These are phyloP conservation scores for Apocrypta bakeri DNA, from an alignment of 1,140 invertebrate genomes.

Conservation along the genomic window DNA sequence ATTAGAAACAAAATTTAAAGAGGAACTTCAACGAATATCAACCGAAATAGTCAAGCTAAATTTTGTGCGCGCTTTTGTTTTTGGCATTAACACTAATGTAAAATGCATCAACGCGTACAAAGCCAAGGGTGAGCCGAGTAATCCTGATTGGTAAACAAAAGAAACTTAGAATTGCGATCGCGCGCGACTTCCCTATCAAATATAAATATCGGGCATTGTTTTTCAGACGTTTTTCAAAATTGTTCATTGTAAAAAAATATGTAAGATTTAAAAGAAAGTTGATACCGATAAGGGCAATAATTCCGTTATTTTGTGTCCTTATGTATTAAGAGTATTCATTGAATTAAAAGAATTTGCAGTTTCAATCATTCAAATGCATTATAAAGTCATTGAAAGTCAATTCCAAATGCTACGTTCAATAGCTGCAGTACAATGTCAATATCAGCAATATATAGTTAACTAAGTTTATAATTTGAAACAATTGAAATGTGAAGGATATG, in stretches of 20 bases:
- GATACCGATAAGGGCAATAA: conserved; percentile 4
- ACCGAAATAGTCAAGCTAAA: conserved; percentile 25
- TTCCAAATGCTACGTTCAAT: no score
- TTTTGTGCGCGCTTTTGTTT: not conserved
- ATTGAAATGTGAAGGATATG: no score
- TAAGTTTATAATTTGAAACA: no score
- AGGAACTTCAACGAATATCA: not conserved
- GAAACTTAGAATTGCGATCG: conserved; percentile 14
- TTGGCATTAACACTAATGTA: not conserved
- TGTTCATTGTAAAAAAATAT: conserved; percentile 31
- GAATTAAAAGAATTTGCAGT: no score
- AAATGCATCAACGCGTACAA: not conserved
- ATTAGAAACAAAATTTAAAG: not conserved
- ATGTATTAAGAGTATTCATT: no score
- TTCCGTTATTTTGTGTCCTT: conserved; percentile 1
- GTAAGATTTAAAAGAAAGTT: not conserved
- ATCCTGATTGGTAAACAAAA: conserved; percentile 14
- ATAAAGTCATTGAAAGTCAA: no score
- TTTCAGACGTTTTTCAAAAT: conserved; percentile 43
- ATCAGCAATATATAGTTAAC: no score
- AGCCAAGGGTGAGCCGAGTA: conserved; percentile 25
- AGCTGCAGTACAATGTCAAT: no score
- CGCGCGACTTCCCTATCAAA: conserved; percentile 37
- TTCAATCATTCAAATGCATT: no score
- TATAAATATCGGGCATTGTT: conserved; percentile 31